Evolutionary conservation across 2,888 invertebrate genomes (phyloP), one percentile per base, ranked within the genome.

Genomic region (Volucella zonaria): DNA sequence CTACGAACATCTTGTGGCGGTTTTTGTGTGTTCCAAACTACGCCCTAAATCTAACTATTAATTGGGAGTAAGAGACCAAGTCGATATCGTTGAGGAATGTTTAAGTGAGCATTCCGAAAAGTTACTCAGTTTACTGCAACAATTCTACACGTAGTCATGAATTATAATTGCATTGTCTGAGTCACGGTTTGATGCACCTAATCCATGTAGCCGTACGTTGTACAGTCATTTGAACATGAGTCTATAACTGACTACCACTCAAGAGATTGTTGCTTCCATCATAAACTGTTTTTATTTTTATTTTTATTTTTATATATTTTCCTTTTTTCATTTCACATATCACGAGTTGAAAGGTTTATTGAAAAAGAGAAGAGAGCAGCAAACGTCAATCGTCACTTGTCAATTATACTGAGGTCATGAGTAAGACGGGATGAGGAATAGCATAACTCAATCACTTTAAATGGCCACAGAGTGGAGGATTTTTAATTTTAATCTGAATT

Each of bases 201-300:
- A 62, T 62, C 75, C 58, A 66, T 58, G 62, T 15, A 62, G 31
- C 49, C 15, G 14, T 12, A 49, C 8, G 18, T 42, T 18, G 6
- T 49, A 47, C 58, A 52, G 40, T 49, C n/a, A 43, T 8, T 67
- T 61, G 54, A 10, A 67, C 38, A 59, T 67, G 31, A n/a, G 47
- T 54, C 54, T 43, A 31, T 62, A 77, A 77, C 70, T 77, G 70
- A 40, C 47, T 23, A 14, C 56, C 67, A 73, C 82, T 82, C 73
- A 40, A 74, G 68, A 73, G 82, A 77, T 58, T 56, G 73, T 78
- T 77, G 82, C 77, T 82, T 82, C 66, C 45, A 54, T 47, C 43
- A 38, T 31, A 62, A 12, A 12, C 40, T 45, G 42, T 40, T 43
- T 51, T 31, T 31, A 23, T 23, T 23, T 3, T 23, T 23, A 3